Evolutionary conservation across 2,113 vertebrate species (phyloP).

Genomic region (Myiozetetes cayanensis): DNA sequence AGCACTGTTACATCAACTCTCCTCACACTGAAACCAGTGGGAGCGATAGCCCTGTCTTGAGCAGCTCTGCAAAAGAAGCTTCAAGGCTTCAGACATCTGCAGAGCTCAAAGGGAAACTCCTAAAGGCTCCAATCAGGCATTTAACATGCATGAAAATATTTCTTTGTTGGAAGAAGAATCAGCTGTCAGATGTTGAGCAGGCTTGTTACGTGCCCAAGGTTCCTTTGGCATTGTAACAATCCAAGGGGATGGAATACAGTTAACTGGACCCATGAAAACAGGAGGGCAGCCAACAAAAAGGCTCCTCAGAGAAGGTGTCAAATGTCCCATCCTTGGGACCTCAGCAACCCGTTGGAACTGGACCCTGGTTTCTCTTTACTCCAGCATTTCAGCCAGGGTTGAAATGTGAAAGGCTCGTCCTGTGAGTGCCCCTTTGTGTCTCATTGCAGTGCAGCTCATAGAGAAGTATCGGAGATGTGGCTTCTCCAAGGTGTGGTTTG

Average conservation of each 20-base stretch:
- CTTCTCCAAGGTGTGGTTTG: conserved; percentile 87
- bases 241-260: not conserved
- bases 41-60: not conserved
- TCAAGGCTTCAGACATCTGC: not conserved
- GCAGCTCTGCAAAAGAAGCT: not conserved
- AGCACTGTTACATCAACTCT: not conserved
- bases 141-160: not conserved
- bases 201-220: not conserved
- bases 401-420: not conserved
- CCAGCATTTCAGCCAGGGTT: not conserved
- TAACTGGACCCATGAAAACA: not conserved
- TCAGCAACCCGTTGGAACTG: not conserved
- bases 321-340: not conserved
- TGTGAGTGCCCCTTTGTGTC: not conserved
- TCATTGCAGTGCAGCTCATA: conserved; percentile 78
- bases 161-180: not conserved
- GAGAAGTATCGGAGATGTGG: conserved; percentile 85
- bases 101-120: not conserved
- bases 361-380: not conserved
- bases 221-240: not conserved
- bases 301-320: not conserved
- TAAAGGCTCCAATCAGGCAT: not conserved
- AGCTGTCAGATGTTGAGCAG: not conserved
- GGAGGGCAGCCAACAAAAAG: not conserved
- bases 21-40: not conserved